A percentile compares a stretch with the other conserved stretches of the same genome.
phyloP scores from a whole-genome alignment of 2,113 vertebrate species.

The Drymodes brunneopygia region DNA sequence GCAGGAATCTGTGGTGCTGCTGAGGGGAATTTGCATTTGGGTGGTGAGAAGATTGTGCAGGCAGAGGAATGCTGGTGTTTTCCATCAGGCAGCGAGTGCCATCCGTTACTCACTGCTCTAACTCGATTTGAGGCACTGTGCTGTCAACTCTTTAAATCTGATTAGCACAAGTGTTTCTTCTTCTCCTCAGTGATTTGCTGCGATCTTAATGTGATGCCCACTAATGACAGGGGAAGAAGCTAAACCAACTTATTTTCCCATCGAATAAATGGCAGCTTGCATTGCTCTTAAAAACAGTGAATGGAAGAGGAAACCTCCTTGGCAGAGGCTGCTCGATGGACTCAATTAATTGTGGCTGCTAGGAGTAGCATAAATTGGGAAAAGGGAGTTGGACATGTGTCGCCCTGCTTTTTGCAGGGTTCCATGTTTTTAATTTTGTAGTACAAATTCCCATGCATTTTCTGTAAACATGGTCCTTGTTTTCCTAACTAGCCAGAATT shows the following conservation, averaged over 20 bases:
- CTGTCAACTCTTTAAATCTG: not conserved
- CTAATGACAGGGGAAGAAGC: not conserved
- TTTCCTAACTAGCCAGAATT: too few relatives aligned
- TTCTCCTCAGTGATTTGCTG: not conserved
- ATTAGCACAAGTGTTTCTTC: slow-evolving; percentile 25
- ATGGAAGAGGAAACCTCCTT: not conserved
- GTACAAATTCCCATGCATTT: too few relatives aligned
- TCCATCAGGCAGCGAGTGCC: not conserved
- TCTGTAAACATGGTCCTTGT: too few relatives aligned
- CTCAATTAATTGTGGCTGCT: not conserved
- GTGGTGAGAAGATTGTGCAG: not conserved
- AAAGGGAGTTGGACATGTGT: accelerated
- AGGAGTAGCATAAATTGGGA: not conserved
- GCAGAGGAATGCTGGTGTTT: not conserved
- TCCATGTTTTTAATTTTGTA: too few relatives aligned
- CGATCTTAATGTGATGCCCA: not conserved
- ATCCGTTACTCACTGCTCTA: not conserved
- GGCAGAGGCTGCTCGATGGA: not conserved
- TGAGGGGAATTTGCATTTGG: not conserved
- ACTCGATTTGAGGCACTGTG: not conserved
- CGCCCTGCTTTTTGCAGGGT: too few relatives aligned
- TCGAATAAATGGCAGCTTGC: not conserved
- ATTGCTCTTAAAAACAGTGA: not conserved
- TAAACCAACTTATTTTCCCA: not conserved
- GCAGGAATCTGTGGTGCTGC: not conserved